A percentile compares a stretch with the other conserved stretches of the same genome.
Conservation (phyloP, 2,113 vertebrate genomes). For the Phylloscopus trochiloides region DNA sequence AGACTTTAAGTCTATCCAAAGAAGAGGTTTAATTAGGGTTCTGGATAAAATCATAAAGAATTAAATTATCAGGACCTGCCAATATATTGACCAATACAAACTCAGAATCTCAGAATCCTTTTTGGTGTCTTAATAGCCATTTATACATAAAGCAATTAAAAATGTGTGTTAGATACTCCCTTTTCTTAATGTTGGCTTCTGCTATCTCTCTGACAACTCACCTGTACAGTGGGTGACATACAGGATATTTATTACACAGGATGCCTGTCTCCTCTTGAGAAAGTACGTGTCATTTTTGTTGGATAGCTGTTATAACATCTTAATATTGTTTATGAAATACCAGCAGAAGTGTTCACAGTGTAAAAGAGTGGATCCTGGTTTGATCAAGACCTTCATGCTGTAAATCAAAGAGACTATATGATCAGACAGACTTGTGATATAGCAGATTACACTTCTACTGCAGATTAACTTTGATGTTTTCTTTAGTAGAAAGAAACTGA, state of each 20-base stretch:
- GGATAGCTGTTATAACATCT: background rate
- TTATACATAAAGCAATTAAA: background rate
- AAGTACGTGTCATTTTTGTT: background rate
- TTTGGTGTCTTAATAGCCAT: background rate
- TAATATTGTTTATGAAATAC: background rate
- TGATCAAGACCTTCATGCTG: constrained; percentile 15
- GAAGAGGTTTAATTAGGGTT: background rate
- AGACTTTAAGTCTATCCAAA: background rate
- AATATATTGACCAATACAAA: background rate
- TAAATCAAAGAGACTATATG: constrained; percentile 40
- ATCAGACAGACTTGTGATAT: constrained; percentile 24
- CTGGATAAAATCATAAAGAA: background rate
- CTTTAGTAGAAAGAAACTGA: constrained; percentile 18
- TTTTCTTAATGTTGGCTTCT: background rate
- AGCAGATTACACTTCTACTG: background rate
- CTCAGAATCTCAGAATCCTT: background rate
- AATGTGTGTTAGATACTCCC: background rate
- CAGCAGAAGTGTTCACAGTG: background rate
- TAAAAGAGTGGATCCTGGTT: background rate
- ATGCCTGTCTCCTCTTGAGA: background rate
- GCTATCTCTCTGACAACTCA: background rate
- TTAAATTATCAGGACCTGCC: background rate
- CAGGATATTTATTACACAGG: background rate
- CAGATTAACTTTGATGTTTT: constrained; percentile 43
- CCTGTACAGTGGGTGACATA: background rate